Conservation (phyloP, 2,113 vertebrate species). For the Dryoscopus gambensis region DNA sequence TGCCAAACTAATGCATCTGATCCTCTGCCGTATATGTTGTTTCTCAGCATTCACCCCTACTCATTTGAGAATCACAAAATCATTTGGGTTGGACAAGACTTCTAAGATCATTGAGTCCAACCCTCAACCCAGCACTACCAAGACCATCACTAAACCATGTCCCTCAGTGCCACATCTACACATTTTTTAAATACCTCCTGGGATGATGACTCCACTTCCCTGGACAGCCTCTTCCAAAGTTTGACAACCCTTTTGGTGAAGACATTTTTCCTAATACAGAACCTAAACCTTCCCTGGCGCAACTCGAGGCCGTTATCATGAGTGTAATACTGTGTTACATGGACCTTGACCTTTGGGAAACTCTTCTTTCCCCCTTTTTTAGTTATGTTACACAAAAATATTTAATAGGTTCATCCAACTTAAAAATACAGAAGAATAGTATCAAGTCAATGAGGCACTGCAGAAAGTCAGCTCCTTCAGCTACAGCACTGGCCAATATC, state of each 20-base stretch:
- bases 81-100: not conserved
- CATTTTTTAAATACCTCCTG: not conserved
- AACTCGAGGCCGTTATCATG: not conserved
- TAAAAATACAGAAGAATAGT: not conserved
- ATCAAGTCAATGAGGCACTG: not conserved
- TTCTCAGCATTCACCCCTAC: not conserved
- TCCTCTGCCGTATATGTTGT: not conserved
- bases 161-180: not conserved
- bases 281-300: not conserved
- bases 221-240: not conserved
- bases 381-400: not conserved
- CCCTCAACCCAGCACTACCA: not conserved
- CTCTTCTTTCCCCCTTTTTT: not conserved
- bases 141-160: not conserved
- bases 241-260: not conserved
- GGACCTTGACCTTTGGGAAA: not conserved
- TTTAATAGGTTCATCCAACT: not conserved
- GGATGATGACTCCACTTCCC: not conserved
- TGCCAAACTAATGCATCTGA: not conserved
- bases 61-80: not conserved
- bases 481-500: not conserved
- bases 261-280: not conserved
- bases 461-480: not conserved
- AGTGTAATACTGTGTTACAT: not conserved
- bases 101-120: not conserved